phyloP scores from a whole-genome alignment of 2,888 invertebrate species.

The Spisula solida region DNA sequence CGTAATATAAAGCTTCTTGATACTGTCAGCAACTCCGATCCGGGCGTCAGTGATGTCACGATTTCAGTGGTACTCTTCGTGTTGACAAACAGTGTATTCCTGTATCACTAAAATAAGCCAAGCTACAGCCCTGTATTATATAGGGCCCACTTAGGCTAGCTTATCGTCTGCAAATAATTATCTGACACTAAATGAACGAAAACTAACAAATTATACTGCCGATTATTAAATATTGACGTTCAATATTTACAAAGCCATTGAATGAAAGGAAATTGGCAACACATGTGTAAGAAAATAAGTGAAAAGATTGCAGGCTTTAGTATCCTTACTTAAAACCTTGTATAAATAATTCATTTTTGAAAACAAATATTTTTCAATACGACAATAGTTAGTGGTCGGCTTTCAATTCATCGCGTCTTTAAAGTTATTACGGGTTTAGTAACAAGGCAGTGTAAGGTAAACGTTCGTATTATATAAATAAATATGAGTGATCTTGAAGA shows the following conservation, averaged over 20 bases:
- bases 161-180: neutral
- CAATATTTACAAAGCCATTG: neutral
- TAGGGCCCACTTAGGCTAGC: too few species aligned
- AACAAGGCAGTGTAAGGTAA: too few species aligned
- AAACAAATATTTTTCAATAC: slow-evolving; percentile 5
- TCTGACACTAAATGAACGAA: neutral
- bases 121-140: too few species aligned
- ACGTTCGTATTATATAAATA: neutral
- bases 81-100: too few species aligned
- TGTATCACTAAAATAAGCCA: too few species aligned
- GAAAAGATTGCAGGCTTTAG: neutral
- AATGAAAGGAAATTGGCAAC: neutral
- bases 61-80: too few species aligned
- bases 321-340: neutral
- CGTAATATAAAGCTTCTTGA: too few species aligned
- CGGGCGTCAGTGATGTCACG: too few species aligned
- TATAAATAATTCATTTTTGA: neutral
- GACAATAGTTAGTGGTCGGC: neutral
- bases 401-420: neutral
- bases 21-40: too few species aligned
- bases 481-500: neutral
- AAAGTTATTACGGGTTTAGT: neutral
- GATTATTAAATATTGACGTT: neutral
- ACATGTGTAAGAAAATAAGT: neutral
- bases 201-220: neutral